Evolutionary conservation across 2,888 invertebrate species (phyloP), one percentile per base, ranked within the genome.

Genomic region (Ochropleura plecta): DNA sequence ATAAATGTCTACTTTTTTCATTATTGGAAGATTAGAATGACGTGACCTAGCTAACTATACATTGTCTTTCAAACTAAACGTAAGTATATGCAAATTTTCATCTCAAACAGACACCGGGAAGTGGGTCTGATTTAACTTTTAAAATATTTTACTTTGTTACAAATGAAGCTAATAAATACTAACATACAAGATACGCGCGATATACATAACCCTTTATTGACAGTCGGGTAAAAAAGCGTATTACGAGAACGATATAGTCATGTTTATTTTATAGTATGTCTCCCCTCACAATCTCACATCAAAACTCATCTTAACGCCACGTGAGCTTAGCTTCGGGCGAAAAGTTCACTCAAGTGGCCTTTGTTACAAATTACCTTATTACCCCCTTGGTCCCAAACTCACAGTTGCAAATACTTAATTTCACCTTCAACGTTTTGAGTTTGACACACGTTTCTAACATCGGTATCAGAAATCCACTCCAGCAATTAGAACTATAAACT

Each of bases 391-490:
- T 71, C 9, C 12, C 0, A 6, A 60, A 72, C 46, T 55, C 12
- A 55, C 72, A 84, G 73, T 73, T 73, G 66, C 48, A 44, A 79
- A 70, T 55, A 59, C n/a, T 53, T 55, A 51, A 16, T 69, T 66
- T 44, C 18, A 18, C 62, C 20, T 51, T 59, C 53, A 6, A 60
- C 67, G 51, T 62, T 62, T 57, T 57, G 46, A 40, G 42, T 48
- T 46, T 57, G 14, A 12, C 48, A 18, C 62, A 73, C 65, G 65
- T 80, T 74, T 53, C 79, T 40, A 46, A 42, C 42, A 10, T 57
- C 16, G 46, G 51, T 51, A 65, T 51, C 46, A 40, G 57, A 51
- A 75, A 42, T 71, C 18, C 55, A 60, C 44, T 55, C 44, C 12
- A 71, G 71, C 49, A 51, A 44, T 42, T 55, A 40, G 12, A 71